Evolutionary conservation across 2,797 vertebrate species (phyloP).

Genomic region (Hippocampus kuda): DNA sequence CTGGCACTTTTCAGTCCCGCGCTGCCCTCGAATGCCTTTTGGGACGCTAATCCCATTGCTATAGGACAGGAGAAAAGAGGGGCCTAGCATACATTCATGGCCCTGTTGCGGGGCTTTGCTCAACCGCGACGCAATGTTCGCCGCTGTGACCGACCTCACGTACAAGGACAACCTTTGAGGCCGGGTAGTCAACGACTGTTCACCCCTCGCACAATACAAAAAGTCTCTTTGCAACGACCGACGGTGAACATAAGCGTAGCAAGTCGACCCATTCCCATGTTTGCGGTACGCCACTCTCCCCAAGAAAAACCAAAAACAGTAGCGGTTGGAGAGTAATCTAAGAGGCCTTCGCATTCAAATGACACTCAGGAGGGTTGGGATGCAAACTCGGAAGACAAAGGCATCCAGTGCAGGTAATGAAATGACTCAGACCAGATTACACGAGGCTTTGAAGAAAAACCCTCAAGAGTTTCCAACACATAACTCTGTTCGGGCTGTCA

Average conservation of each 20-base stretch:
- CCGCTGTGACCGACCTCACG: slow-evolving; percentile 45
- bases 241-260: slow-evolving; percentile 8
- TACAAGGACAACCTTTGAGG: slow-evolving; percentile 25
- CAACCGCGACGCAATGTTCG: slow-evolving; percentile 33
- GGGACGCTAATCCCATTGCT: slow-evolving; percentile 61
- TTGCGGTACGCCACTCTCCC: neutral
- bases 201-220: slow-evolving; percentile 7
- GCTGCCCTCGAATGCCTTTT: slow-evolving; percentile 28
- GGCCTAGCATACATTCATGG: slow-evolving; percentile 55
- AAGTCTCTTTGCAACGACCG: slow-evolving; percentile 16
- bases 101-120: slow-evolving; percentile 56
- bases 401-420: neutral
- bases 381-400: neutral
- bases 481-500: slow-evolving; percentile 17
- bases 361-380: too few species aligned
- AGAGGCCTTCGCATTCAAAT: neutral
- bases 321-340: neutral
- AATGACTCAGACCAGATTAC: slow-evolving; percentile 2
- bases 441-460: slow-evolving; percentile 4
- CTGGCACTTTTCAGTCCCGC: slow-evolving; percentile 49
- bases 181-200: slow-evolving; percentile 38
- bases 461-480: slow-evolving; percentile 9
- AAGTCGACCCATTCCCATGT: neutral
- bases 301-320: neutral
- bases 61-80: slow-evolving; percentile 52